A percentile compares a stretch with the other conserved stretches of the same genome.
Conservation (phyloP, 2,888 invertebrate species). For the Chydorus sphaericus region DNA sequence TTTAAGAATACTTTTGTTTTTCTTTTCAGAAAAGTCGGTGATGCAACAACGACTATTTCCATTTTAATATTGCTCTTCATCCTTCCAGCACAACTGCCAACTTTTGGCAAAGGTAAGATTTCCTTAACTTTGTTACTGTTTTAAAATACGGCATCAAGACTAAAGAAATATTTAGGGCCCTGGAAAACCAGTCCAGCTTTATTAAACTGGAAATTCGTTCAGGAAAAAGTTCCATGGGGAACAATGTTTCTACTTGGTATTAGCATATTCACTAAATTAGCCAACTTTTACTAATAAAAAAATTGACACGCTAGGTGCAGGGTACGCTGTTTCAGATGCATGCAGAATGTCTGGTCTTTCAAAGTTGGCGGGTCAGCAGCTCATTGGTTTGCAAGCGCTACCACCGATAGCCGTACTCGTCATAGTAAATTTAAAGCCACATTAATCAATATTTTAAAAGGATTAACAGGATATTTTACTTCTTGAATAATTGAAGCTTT, state of each 20-base stretch:
- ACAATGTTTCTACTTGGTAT: conserved; percentile 65
- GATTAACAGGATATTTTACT: too few species aligned
- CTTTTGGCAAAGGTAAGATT: too few species aligned
- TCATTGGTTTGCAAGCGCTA: conserved; percentile 47
- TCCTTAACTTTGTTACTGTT: too few species aligned
- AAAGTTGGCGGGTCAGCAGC: conserved; percentile 50
- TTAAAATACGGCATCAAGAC: too few species aligned
- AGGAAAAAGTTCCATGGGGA: conserved; percentile 80
- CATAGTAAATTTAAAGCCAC: too few species aligned
- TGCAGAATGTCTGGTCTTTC: conserved; percentile 67
- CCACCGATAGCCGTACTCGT: conserved; percentile 50
- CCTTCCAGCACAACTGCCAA: conserved; percentile 28
- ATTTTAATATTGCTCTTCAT: conserved; percentile 31
- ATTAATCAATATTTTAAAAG: too few species aligned
- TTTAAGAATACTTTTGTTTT: too few species aligned
- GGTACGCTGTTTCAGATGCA: conserved; percentile 79
- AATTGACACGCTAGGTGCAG: conserved; percentile 65
- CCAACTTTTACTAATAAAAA: too few species aligned
- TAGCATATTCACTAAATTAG: too few species aligned
- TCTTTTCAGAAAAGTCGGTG: too few species aligned
- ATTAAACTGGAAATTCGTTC: conserved; percentile 70
- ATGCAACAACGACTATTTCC: conserved; percentile 26
- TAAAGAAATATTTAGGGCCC: too few species aligned
- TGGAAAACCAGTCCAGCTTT: conserved; percentile 47
- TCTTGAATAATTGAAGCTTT: too few species aligned